Evolutionary conservation across 2,888 invertebrate species (phyloP), one percentile per base, ranked within the genome.

Genomic region (Mylabris sibirica): DNA sequence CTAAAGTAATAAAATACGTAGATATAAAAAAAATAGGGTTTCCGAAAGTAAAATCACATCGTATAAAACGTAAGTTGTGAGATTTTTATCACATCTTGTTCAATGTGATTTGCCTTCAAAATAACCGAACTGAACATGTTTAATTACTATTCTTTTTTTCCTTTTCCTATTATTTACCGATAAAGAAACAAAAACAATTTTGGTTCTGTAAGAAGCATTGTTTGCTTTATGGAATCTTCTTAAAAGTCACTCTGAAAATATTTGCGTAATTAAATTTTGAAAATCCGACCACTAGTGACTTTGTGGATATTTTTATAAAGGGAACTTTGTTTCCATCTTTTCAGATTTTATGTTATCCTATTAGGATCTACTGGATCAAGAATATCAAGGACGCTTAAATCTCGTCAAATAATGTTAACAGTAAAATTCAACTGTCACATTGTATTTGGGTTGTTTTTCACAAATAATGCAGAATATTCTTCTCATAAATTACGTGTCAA

Each of bases 321-420:
- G 24, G 20, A 60, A 65, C 35, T 41, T 12, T 34, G 17, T 38
- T 65, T 22, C 53, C n/a, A 38, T 72, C 68, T 69, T 73, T 77
- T 77, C 77, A 76, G 76, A 77, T 78, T 77, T 74, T 76, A 76
- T 77, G 79, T 78, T 79, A 79, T 80, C 79, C 78, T 71, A 65
- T 49, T 69, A 71, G 79, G 79, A 79, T 80, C 78, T 78, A 68
- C 74, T 68, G 77, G 77, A 79, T 79, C 75, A 76, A 75, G 76
- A 76, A 72, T 77, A 78, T 71, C 74, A 73, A 73, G 77, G 74
- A 77, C 76, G 75, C 78, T 74, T 77, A 76, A 79, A 80, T 80
- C 79, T 77, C 74, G 76, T 77, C 79, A 78, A 77, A 67, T 68
- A 64, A 73, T 63, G 63, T 66, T 49, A 68, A 44, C 44, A 17